Conservation (phyloP, 37 sponge, comb jelly and placozoan genomes). For the Axinella damicornis region DNA sequence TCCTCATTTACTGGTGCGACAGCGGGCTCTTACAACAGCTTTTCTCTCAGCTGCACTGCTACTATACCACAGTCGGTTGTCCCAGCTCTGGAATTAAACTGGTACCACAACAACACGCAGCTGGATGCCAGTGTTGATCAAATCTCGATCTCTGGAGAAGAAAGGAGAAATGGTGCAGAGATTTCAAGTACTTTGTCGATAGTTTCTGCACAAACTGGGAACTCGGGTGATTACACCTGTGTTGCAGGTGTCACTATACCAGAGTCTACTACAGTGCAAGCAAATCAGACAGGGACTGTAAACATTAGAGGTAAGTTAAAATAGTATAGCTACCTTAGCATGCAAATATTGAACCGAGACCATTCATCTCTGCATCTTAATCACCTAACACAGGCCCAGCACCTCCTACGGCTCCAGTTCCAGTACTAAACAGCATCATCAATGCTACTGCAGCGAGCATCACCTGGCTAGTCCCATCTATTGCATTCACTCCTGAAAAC, state of each 20-base stretch:
- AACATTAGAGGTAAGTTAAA: slow-evolving; percentile 22
- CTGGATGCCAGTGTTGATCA: neutral
- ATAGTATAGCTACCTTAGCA: neutral
- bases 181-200: neutral
- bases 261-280: slow-evolving; percentile 3
- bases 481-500: slow-evolving; percentile 28
- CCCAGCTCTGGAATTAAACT: slow-evolving; percentile 19
- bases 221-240: slow-evolving; percentile 5
- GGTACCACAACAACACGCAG: slow-evolving; percentile 5
- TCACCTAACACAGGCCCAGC: slow-evolving; percentile 22
- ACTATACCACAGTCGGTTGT: neutral
- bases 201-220: neutral
- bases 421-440: no score
- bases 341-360: no score
- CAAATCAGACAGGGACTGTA: neutral
- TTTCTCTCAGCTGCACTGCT: slow-evolving; percentile 16
- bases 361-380: neutral
- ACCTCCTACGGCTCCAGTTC: neutral
- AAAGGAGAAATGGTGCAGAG: neutral
- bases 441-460: slow-evolving; percentile 5
- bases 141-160: neutral
- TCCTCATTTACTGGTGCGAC: neutral
- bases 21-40: neutral
- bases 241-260: slow-evolving; percentile 1
- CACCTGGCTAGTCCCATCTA: slow-evolving; percentile 17